A percentile compares a stretch with the other conserved stretches of the same genome.
Conservation (phyloP, 1,140 invertebrate species). For the Hestina assimilis region DNA sequence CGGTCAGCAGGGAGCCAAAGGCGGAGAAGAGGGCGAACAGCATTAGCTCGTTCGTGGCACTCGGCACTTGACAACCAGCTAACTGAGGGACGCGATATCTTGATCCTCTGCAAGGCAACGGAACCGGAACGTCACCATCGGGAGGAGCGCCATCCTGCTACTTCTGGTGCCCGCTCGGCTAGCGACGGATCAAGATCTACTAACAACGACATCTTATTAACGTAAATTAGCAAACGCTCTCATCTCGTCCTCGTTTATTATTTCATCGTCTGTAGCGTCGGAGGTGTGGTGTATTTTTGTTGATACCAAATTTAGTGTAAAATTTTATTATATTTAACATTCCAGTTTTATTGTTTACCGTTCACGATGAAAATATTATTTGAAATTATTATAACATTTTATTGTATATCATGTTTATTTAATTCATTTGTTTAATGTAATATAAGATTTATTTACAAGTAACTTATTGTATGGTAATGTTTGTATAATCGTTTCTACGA, state of each 20-base stretch:
- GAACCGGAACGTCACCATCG: constrained; percentile 31
- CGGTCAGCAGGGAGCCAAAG: constrained; percentile 75
- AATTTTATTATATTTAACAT: constrained; percentile 73
- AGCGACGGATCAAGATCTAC: constrained; percentile 48
- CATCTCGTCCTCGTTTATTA: constrained; percentile 49
- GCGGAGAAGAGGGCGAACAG: constrained; percentile 79
- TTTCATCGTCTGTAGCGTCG: constrained; percentile 36
- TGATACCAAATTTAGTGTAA: constrained; percentile 72
- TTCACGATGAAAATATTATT: constrained; percentile 65
- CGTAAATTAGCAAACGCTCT: constrained; percentile 41
- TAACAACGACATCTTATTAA: constrained; percentile 23
- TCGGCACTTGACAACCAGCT: constrained; percentile 79
- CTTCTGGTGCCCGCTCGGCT: constrained; percentile 39
- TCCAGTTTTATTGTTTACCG: constrained; percentile 72
- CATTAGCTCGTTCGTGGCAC: constrained; percentile 78
- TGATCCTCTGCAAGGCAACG: constrained; percentile 61
- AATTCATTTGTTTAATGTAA: constrained; percentile 67
- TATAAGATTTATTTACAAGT: constrained; percentile 77
- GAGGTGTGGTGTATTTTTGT: constrained; percentile 64
- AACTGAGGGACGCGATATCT: constrained; percentile 70
- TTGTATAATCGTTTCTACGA: constrained; percentile 64
- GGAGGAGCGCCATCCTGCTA: constrained; percentile 43
- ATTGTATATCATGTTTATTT: constrained; percentile 61
- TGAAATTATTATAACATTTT: constrained; percentile 56
- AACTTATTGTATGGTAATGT: constrained; percentile 64